These are phyloP conservation scores for Carassius gibelio DNA, from an alignment of 2,113 vertebrate genomes.

Conservation along the genomic window DNA sequence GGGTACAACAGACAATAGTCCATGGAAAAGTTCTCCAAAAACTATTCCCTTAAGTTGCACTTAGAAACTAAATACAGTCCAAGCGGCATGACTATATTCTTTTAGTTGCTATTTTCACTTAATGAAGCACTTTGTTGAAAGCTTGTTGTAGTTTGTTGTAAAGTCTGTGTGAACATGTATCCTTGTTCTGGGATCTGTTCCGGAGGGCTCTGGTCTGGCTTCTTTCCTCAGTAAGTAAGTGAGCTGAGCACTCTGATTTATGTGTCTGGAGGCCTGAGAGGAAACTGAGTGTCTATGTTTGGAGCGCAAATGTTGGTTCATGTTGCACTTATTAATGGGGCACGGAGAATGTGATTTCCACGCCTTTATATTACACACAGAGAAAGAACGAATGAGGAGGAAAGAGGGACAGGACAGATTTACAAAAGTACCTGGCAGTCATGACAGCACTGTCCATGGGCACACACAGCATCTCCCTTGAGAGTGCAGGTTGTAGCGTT, in stretches of 20 bases:
- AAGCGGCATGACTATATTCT: neutral
- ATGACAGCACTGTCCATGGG: constrained; percentile 91
- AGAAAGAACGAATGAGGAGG: neutral
- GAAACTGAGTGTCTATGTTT: constrained; percentile 40
- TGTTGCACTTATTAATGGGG: constrained; percentile 50
- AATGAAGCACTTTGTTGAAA: neutral
- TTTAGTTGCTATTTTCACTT: neutral
- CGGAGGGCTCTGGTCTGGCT: constrained; percentile 6
- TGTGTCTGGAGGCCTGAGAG: constrained; percentile 49
- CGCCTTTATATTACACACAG: constrained; percentile 10
- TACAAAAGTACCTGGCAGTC: constrained; percentile 82
- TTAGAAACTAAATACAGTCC: neutral
- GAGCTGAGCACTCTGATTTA: constrained; percentile 44
- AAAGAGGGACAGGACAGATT: constrained; percentile 14
- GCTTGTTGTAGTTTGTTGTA: neutral
- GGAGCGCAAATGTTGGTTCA: constrained; percentile 44
- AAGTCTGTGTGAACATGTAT: neutral
- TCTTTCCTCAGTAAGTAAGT: constrained; percentile 32
- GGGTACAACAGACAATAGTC: neutral
- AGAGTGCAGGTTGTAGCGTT: constrained; percentile 92
- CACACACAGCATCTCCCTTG: constrained; percentile 85
- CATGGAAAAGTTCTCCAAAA: neutral
- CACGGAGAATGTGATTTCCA: constrained; percentile 49
- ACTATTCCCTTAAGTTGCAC: no score
- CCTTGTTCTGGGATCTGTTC: constrained; percentile 5